Evolutionary conservation across 2,888 invertebrate species (phyloP).

Genomic region (Lasioglossum zephyrum): DNA sequence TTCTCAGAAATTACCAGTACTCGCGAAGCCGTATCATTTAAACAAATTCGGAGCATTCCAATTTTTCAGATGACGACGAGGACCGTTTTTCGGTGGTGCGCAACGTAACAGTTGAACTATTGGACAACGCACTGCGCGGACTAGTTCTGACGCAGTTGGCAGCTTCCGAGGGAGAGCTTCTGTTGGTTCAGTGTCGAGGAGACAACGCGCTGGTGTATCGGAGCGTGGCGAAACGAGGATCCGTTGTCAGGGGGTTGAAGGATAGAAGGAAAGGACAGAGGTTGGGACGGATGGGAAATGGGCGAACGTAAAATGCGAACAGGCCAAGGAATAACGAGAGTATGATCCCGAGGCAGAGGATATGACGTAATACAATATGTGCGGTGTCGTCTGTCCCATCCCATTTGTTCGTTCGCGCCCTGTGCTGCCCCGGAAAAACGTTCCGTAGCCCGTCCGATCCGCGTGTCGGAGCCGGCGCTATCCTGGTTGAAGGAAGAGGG

Average conservation of each 20-base stretch:
- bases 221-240: slow-evolving; percentile 3
- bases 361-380: slow-evolving; percentile 74
- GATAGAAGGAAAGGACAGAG: slow-evolving; percentile 6
- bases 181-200: neutral
- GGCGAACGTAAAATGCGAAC: slow-evolving; percentile 37
- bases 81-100: neutral
- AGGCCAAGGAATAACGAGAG: slow-evolving; percentile 59
- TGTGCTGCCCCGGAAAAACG: slow-evolving; percentile 46
- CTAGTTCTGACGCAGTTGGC: neutral
- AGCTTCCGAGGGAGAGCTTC: neutral
- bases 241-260: slow-evolving; percentile 14
- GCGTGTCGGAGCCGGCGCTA: slow-evolving; percentile 31
- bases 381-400: slow-evolving; percentile 71
- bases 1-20: too few relatives aligned
- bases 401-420: slow-evolving; percentile 67
- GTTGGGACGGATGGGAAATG: slow-evolving; percentile 13
- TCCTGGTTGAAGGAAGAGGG: slow-evolving; percentile 25
- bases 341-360: slow-evolving; percentile 48
- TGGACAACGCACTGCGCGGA: neutral
- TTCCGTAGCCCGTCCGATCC: slow-evolving; percentile 45
- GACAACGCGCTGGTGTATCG: neutral
- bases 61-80: neutral
- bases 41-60: neutral
- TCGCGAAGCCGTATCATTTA: neutral
- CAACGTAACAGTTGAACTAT: neutral